Conservation (phyloP, 2,113 vertebrate genomes). For the Myotis yumanensis region DNA sequence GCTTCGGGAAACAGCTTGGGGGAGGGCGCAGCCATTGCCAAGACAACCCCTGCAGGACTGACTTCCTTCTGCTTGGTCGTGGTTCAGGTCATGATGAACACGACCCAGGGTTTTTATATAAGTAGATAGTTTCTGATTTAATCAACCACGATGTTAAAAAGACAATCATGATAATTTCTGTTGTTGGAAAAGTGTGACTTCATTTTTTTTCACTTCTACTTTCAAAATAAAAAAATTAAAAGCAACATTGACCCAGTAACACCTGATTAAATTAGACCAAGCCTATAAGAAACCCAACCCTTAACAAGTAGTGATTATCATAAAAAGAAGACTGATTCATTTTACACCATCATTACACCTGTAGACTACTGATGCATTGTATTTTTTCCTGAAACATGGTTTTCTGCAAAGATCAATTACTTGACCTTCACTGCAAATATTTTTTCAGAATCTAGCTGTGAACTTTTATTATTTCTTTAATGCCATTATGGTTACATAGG, state of each 20-base stretch:
- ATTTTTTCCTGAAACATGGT: background rate
- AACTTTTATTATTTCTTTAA: background rate
- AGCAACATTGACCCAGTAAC: background rate
- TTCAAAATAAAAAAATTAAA: conserved; percentile 20
- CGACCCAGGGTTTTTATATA: too few species aligned
- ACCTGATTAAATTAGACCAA: background rate
- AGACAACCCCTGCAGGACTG: too few species aligned
- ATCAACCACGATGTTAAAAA: background rate
- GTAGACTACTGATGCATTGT: too few species aligned
- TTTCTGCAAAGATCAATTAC: background rate
- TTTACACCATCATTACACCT: background rate
- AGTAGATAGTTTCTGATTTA: background rate
- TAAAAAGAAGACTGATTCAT: background rate
- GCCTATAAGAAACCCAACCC: background rate
- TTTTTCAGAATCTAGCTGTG: background rate
- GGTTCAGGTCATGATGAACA: too few species aligned
- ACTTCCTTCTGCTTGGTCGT: too few species aligned
- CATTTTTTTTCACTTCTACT: background rate
- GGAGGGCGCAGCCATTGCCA: too few species aligned
- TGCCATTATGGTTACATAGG: background rate
- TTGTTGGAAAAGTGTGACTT: background rate
- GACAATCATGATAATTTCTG: background rate
- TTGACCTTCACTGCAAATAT: conserved; percentile 4
- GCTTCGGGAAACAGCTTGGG: too few species aligned
- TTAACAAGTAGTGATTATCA: background rate